Conservation (phyloP, 2,113 vertebrate genomes). For the Acanthisitta chloris region DNA sequence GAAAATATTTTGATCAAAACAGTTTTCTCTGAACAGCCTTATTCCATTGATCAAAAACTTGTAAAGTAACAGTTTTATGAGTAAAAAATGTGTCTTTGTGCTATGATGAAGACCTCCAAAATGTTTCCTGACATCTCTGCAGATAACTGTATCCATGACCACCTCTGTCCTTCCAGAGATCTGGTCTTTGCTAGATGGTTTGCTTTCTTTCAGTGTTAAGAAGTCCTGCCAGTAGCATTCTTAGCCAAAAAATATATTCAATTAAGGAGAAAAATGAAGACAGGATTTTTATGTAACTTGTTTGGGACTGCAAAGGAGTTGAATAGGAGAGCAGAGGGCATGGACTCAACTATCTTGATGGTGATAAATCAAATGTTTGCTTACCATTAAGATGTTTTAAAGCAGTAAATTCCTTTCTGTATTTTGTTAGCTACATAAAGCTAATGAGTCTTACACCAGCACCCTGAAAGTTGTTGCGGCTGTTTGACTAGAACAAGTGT, state of each 20-base stretch:
- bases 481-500: background rate
- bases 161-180: background rate
- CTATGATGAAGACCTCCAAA: background rate
- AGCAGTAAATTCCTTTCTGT: conserved; percentile 1
- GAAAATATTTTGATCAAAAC: background rate
- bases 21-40: background rate
- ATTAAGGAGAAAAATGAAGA: background rate
- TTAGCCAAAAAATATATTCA: background rate
- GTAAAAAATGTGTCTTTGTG: background rate
- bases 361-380: background rate
- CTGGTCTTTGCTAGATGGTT: background rate
- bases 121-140: background rate
- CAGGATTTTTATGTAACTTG: background rate
- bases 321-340: background rate
- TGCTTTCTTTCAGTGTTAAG: background rate
- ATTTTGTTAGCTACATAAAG: too few relatives aligned
- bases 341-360: background rate
- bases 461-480: background rate
- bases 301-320: background rate
- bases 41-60: background rate
- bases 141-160: background rate
- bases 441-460: background rate
- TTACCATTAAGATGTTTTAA: background rate
- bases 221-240: background rate
- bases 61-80: background rate